Conservation (phyloP, 2,113 vertebrate species). For the Heterotis niloticus region DNA sequence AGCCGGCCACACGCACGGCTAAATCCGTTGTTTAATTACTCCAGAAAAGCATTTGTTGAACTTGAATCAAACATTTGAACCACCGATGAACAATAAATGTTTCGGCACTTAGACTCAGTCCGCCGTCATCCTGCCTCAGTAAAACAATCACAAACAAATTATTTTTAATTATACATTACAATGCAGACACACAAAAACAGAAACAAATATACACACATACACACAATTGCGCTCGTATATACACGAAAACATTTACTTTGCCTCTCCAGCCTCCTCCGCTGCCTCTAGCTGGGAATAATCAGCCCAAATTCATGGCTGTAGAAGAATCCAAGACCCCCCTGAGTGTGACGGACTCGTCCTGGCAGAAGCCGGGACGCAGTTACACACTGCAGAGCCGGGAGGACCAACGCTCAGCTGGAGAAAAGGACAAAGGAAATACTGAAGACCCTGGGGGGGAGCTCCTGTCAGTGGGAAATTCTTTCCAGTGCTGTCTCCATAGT, state of each 20-base stretch:
- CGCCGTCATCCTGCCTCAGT: too few relatives aligned
- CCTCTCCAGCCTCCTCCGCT: neutral
- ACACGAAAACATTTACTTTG: neutral
- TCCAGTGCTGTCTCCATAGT: neutral
- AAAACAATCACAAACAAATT: too few relatives aligned
- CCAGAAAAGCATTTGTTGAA: too few relatives aligned
- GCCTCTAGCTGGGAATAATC: neutral
- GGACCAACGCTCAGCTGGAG: neutral
- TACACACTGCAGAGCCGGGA: neutral
- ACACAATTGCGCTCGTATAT: too few relatives aligned
- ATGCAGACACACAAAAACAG: too few relatives aligned
- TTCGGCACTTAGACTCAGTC: too few relatives aligned
- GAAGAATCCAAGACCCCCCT: neutral
- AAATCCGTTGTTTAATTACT: too few relatives aligned
- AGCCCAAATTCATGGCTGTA: neutral
- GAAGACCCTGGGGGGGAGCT: neutral
- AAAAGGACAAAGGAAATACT: neutral
- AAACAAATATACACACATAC: too few relatives aligned
- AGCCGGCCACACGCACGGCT: too few relatives aligned
- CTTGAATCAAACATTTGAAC: too few relatives aligned
- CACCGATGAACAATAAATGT: too few relatives aligned
- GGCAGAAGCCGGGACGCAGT: neutral
- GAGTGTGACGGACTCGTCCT: neutral
- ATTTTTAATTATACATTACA: too few relatives aligned
- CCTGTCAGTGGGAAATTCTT: neutral